Percentiles rank a stretch among this genome's conserved stretches.
Conservation (phyloP, 2,888 invertebrate species). For the Saturnia pavonia region DNA sequence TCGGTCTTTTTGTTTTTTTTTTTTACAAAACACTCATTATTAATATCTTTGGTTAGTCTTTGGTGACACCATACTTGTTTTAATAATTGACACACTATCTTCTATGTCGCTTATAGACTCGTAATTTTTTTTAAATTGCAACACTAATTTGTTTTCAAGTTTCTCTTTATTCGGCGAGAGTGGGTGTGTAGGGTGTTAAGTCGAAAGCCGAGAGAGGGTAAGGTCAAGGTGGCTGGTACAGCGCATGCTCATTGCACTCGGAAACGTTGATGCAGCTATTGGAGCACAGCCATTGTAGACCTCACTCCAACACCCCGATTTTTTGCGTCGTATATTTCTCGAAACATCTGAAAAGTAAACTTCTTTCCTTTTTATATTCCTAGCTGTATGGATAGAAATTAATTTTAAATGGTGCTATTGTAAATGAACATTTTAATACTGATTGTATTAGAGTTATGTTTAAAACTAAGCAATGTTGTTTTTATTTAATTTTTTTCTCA, state of each 20-base stretch:
- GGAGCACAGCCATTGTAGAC: background rate
- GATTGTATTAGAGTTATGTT: too few relatives aligned
- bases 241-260: conserved; percentile 63
- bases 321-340: conserved; percentile 28
- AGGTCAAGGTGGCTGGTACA: conserved; percentile 66
- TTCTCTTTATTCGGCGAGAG: background rate
- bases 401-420: too few relatives aligned
- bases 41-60: too few relatives aligned
- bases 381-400: too few relatives aligned
- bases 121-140: background rate
- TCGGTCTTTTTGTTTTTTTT: too few relatives aligned
- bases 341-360: background rate
- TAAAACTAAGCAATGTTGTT: too few relatives aligned
- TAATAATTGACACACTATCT: too few relatives aligned
- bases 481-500: too few relatives aligned
- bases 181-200: conserved; percentile 27
- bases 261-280: conserved; percentile 41
- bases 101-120: background rate
- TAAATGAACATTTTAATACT: too few relatives aligned
- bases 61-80: too few relatives aligned
- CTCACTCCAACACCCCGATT: conserved; percentile 25
- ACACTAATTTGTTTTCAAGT: background rate
- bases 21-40: too few relatives aligned
- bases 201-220: conserved; percentile 44
- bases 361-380: background rate